These are phyloP conservation scores for Drosophila rubida DNA, from an alignment of 2,888 invertebrate genomes.

Conservation along the genomic window DNA sequence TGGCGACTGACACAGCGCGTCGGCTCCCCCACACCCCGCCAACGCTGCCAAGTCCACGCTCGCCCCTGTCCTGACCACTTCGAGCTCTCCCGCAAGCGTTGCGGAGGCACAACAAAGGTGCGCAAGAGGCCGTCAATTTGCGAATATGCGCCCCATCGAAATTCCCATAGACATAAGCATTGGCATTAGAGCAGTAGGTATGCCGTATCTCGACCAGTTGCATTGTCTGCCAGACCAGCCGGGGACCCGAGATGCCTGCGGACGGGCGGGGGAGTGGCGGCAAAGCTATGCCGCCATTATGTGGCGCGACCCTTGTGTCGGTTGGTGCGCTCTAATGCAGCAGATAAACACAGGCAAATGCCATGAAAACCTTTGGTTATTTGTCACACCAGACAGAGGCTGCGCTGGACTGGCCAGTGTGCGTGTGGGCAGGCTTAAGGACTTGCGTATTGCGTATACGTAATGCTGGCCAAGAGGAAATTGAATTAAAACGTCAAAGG, in stretches of 20 bases:
- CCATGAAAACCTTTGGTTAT: constrained; percentile 64
- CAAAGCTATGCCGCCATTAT: constrained; percentile 17
- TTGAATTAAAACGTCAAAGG: constrained; percentile 52
- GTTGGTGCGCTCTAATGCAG: constrained; percentile 60
- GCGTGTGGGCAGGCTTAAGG: constrained; percentile 25
- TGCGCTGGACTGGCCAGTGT: background rate
- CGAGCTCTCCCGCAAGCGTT: background rate
- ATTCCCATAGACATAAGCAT: constrained; percentile 51
- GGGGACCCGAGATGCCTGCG: background rate
- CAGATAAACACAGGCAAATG: constrained; percentile 66
- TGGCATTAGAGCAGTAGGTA: constrained; percentile 41
- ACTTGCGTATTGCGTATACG: constrained; percentile 35
- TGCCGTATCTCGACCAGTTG: constrained; percentile 34
- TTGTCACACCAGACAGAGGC: constrained; percentile 54
- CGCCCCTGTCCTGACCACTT: background rate
- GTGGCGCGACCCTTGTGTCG: constrained; percentile 17
- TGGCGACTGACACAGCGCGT: constrained; percentile 46
- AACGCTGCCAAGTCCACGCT: too few relatives aligned
- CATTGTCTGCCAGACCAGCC: constrained; percentile 31
- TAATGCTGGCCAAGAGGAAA: constrained; percentile 34
- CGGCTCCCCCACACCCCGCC: background rate
- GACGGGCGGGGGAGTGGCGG: background rate
- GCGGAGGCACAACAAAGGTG: constrained; percentile 28
- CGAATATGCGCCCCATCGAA: constrained; percentile 71
- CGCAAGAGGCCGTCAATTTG: constrained; percentile 60